Evolutionary conservation across 1,140 invertebrate genomes (phyloP).

Genomic region (Monochamus saltuarius): DNA sequence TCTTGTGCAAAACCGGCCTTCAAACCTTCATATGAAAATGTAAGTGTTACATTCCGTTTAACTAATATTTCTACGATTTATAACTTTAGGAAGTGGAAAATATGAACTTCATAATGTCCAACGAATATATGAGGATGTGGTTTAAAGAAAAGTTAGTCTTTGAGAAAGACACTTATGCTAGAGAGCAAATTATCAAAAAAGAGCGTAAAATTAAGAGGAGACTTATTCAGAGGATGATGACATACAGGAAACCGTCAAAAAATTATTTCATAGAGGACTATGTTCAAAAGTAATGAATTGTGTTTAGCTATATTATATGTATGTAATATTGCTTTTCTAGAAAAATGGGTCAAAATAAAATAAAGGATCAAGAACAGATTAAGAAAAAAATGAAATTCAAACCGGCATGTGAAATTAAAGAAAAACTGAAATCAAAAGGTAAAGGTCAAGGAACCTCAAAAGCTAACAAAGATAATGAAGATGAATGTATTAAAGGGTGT

Average conservation of each 20-base stretch:
- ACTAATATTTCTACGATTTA: background rate
- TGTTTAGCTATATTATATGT: too few species aligned
- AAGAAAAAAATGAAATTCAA: too few species aligned
- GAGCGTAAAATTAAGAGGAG: slow-evolving; percentile 38
- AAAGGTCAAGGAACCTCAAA: too few species aligned
- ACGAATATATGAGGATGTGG: slow-evolving; percentile 45
- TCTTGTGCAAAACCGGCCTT: slow-evolving; percentile 38
- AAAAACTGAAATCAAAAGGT: too few species aligned
- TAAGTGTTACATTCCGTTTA: slow-evolving; percentile 17
- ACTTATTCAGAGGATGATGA: slow-evolving; percentile 40
- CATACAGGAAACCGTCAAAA: slow-evolving; percentile 29
- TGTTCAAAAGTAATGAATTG: background rate
- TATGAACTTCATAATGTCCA: slow-evolving; percentile 38
- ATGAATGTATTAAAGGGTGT: too few species aligned
- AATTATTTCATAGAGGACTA: slow-evolving; percentile 25
- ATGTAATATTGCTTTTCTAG: too few species aligned
- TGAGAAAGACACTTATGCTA: slow-evolving; percentile 43
- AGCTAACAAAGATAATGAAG: too few species aligned
- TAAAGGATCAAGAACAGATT: too few species aligned
- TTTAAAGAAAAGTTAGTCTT: slow-evolving; percentile 39
- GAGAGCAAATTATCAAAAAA: slow-evolving; percentile 35
- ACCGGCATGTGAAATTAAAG: too few species aligned
- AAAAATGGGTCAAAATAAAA: too few species aligned
- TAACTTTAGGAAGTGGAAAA: slow-evolving; percentile 27
- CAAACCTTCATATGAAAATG: slow-evolving; percentile 37